Evolutionary conservation across 2,888 invertebrate genomes (phyloP), one percentile per base, ranked within the genome.

Genomic region (Eremobia ochroleuca): DNA sequence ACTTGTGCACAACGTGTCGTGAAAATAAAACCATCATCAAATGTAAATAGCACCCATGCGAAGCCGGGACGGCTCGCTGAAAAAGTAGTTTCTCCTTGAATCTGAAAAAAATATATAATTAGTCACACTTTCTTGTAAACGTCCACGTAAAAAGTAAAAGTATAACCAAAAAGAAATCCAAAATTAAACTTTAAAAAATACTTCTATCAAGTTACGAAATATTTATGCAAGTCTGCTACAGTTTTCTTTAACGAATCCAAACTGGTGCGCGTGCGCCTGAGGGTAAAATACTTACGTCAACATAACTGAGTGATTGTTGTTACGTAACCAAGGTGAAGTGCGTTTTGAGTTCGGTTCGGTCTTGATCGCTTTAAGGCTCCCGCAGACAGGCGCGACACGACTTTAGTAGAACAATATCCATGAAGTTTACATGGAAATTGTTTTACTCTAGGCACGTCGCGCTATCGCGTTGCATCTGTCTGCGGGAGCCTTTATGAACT

Each of bases 241-340:
- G 62, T 88, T 88, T 86, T 81, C 77, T 76, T 66, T 65, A 85
- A 80, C 59, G 73, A 83, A 76, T 78, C 43, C 65, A 73, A 75
- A 71, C 72, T 79, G 66, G 76, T 77, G 76, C 76, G 59, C 46
- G 15, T n/a, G 18, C 28, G 73, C 76, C 77, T n/a, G n/a, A 66
- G 83, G 83, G 70, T 78, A 78, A 77, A 78, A 75, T 64, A 73
- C 76, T 87, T 81, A 87, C 85, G 81, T 89, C 88, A 82, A 65
- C 55, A 64, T 73, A 77, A 62, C 76, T 83, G 85, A 88, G 82
- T 85, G 89, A 90, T 87, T 86, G 89, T 64, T 46, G 55, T 87
- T 86, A 84, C 81, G 80, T 74, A 81, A 90, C 58, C 78, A 89
- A 90, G 85, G 89, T 89, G 73, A 85, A 82, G 81, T 85, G 75